Evolutionary conservation across 1,140 invertebrate species (phyloP), one percentile per base, ranked within the genome.

Genomic region (Apis dorsata): DNA sequence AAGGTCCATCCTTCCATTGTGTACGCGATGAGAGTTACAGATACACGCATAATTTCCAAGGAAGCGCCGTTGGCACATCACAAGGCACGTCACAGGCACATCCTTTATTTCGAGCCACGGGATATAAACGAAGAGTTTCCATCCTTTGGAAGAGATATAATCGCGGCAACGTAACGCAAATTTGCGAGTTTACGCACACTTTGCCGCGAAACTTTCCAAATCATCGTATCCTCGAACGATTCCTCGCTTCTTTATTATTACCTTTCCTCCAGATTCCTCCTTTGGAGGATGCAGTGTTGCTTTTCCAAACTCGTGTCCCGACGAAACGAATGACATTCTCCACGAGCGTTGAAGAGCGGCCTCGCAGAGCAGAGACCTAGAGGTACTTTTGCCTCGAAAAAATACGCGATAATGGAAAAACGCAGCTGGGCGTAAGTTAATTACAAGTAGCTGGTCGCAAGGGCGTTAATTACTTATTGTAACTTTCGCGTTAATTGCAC

Each of bases 401-500:
- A 86, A 90, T 87, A 86, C 69, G 85, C 79, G 82, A 88, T 85
- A 90, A 90, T 84, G 87, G 74, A 90, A 91, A 90, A 91, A 90
- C 81, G 86, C 85, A 89, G 88, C 87, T 89, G 89, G 80, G 85
- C 76, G 86, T 88, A 90, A 90, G 90, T 89, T 92, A 91, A 92
- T 91, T 92, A 90, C 90, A 89, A 89, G 86, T 87, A 83, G 79
- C 80, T 77, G 79, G 88, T 90, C 84, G 85, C 82, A 80, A 87
- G 87, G 87, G 78, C 84, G 86, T 89, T 91, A 91, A 92, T 92
- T 92, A 92, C 91, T 91, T 91, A 92, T 91, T 92, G 88, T 90
- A 92, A 91, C 90, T 91, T 92, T 91, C 89, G 87, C 91, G 90
- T 90, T 92, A 92, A 92, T 92, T 92, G 90, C 89, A 55, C 81